Percentiles rank a stretch among this genome's conserved stretches.
Conservation (phyloP, 2,888 invertebrate genomes). For the Temnothorax unifasciatus region DNA sequence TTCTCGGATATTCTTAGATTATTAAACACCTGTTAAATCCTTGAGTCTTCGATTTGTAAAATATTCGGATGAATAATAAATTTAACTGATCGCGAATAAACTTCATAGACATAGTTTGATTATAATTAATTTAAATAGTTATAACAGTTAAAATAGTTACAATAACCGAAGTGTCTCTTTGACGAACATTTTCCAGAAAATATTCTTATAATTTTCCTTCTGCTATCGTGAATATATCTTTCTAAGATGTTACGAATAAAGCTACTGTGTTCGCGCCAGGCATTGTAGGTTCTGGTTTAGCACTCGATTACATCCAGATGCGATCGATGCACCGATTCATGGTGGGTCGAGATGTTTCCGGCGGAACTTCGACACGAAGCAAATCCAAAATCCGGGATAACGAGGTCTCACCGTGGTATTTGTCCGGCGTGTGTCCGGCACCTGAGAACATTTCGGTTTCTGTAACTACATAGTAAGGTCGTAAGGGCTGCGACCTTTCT, state of each 20-base stretch:
- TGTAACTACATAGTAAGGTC: slow-evolving; percentile 56
- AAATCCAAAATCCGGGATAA: slow-evolving; percentile 52
- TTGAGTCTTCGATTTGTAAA: background rate
- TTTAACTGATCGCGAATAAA: background rate
- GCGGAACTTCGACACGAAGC: slow-evolving; percentile 49
- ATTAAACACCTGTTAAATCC: background rate
- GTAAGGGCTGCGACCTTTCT: slow-evolving; percentile 52
- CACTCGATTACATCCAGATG: slow-evolving; percentile 34
- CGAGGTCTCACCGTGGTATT: slow-evolving; percentile 55
- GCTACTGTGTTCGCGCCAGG: background rate
- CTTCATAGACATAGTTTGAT: background rate
- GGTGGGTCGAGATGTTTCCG: slow-evolving; percentile 31
- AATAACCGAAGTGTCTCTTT: background rate
- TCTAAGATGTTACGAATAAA: background rate
- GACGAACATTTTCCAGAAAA: background rate
- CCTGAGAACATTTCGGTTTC: slow-evolving; percentile 63
- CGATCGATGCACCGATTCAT: slow-evolving; percentile 34
- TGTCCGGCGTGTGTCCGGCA: slow-evolving; percentile 57
- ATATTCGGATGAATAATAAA: background rate
- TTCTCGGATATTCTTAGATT: background rate
- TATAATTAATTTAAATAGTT: background rate
- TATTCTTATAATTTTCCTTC: background rate
- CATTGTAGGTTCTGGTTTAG: slow-evolving; percentile 26
- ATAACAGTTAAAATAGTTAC: background rate
- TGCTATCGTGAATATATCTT: background rate